These are phyloP conservation scores for Criorhina ranunculi DNA, from an alignment of 2,888 invertebrate species.

Conservation along the genomic window DNA sequence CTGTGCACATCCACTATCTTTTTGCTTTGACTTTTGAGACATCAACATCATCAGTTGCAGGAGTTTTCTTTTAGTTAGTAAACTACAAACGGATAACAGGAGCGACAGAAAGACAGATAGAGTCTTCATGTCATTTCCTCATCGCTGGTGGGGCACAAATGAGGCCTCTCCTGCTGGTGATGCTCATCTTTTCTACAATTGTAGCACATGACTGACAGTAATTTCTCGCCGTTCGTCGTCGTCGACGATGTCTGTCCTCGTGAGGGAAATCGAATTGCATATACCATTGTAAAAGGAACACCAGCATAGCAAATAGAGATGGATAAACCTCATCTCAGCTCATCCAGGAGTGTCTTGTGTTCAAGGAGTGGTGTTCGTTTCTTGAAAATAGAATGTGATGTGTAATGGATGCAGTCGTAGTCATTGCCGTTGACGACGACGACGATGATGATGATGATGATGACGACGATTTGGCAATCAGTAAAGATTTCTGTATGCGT, in stretches of 20 bases:
- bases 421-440: constrained; percentile 5
- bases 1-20: constrained; percentile 11
- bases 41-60: constrained; percentile 45
- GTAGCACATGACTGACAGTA: constrained; percentile 50
- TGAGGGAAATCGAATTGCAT: constrained; percentile 60
- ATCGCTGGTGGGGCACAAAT: constrained; percentile 9
- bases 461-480: constrained; percentile 7
- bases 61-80: constrained; percentile 10
- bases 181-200: constrained; percentile 45
- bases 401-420: constrained; percentile 59
- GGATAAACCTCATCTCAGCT: constrained; percentile 44
- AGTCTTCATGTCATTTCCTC: constrained; percentile 27
- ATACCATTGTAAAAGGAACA: constrained; percentile 31
- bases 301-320: constrained; percentile 21
- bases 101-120: constrained; percentile 54
- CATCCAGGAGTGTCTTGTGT: constrained; percentile 31
- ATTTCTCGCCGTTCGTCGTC: constrained; percentile 42
- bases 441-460: constrained; percentile 2
- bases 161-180: constrained; percentile 9
- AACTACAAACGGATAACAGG: constrained; percentile 45
- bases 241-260: constrained; percentile 17
- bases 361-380: constrained; percentile 42
- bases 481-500: neutral
- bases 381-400: constrained; percentile 33
- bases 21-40: constrained; percentile 53